Base-by-base conservation (phyloP, 2,888 invertebrate genomes). In the Eremobia ochroleuca region DNA sequence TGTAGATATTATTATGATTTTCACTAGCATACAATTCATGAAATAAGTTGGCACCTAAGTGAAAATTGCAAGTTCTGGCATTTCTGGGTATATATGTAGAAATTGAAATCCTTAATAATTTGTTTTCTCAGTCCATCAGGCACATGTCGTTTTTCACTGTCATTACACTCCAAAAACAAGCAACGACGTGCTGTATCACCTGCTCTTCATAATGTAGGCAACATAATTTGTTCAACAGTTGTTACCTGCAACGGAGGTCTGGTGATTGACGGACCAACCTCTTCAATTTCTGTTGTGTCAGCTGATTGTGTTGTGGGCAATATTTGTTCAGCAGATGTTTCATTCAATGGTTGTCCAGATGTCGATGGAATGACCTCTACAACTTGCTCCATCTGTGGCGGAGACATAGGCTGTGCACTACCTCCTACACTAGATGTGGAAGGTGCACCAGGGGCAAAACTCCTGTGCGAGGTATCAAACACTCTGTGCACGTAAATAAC, bases 71-170 rank as follows among this genome's bases (percentile, higher is more conserved):
- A 21, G 34, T 61, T 55, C 65, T 40, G 28, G 73, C 55, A 65
- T 73, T 65, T 65, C 15, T 71, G n/a, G 62, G 71, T 18, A 71
- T 71, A 62, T 71, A 71, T 71, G 49, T 71, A 71, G 13, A 49
- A 71, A 49, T 71, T 37, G 0, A 40, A 37, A 72, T 72, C 49
- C 37, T 72, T 62, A 21, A 72, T 37, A 6, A 72, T 43, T 0
- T 43, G 34, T 72, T 72, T 72, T 72, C 71, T 62, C 5, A 72
- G 4, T 28, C 21, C 9, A 62, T 62, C 71, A 52, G 62, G 62
- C 71, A 71, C 34, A 71, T 37, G 34, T 46, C 62, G 52, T 52
- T 52, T 52, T 52, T 52, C 52, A 9, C 52, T 52, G 52, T 11
- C 52, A 52, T 52, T n/a, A 52, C 25, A n/a, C 61, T 61, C 61